Evolutionary conservation across 2,888 invertebrate genomes (phyloP).

Genomic region (Drosophila atripex): DNA sequence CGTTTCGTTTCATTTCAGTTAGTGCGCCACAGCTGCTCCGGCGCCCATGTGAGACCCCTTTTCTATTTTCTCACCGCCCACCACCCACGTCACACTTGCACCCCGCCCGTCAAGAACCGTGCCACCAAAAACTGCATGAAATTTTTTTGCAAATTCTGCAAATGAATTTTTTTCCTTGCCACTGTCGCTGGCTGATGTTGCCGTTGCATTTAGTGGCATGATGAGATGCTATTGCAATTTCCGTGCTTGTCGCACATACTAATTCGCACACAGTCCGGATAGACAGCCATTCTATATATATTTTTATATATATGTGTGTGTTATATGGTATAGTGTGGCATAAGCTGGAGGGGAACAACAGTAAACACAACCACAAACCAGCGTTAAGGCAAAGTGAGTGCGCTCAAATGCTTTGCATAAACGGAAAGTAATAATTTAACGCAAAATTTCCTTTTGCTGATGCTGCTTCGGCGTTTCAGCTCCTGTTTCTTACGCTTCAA

Average conservation of each 20-base stretch:
- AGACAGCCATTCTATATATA: slow-evolving; percentile 34
- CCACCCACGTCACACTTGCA: slow-evolving; percentile 4
- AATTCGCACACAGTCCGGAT: slow-evolving; percentile 74
- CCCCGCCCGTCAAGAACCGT: slow-evolving; percentile 14
- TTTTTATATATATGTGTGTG: slow-evolving; percentile 2
- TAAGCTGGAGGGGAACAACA: slow-evolving; percentile 31
- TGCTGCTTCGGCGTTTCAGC: slow-evolving; percentile 49
- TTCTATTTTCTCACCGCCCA: slow-evolving; percentile 21
- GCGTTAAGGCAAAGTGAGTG: slow-evolving; percentile 63
- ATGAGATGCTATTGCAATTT: slow-evolving; percentile 80
- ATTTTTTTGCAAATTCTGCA: slow-evolving; percentile 78
- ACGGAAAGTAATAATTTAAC: slow-evolving; percentile 83
- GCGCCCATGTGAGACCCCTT: slow-evolving; percentile 41
- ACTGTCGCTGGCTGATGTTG: slow-evolving; percentile 46
- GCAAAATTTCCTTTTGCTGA: slow-evolving; percentile 81
- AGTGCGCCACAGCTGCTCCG: slow-evolving; percentile 69
- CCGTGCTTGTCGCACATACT: slow-evolving; percentile 81
- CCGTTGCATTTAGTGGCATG: slow-evolving; percentile 78
- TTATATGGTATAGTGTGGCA: neutral
- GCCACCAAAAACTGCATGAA: slow-evolving; percentile 51
- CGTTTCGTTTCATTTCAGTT: slow-evolving; percentile 79
- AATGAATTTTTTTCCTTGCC: slow-evolving; percentile 74
- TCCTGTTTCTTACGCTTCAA: slow-evolving; percentile 77
- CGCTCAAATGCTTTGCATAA: slow-evolving; percentile 79
- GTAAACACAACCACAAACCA: slow-evolving; percentile 55